Base-by-base conservation (phyloP, 2,888 invertebrate genomes). In the Plebejus argus region DNA sequence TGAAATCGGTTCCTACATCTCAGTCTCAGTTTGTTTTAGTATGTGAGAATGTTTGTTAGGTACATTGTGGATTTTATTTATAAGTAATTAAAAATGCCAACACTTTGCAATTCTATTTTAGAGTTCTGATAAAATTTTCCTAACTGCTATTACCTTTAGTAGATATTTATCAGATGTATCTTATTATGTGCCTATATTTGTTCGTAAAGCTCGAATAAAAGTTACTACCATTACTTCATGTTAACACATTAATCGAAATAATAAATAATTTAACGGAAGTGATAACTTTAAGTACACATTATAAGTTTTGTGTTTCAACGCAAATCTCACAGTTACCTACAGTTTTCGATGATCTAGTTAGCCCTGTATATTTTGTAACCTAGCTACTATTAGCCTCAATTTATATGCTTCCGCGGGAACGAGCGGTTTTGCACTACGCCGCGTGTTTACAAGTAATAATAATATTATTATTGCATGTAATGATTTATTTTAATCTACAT, bases 261-360 rank as follows among this genome's bases (percentile, higher is more conserved):
- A 28, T 66, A 33, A 28, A 33, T 66, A 12, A 66, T 66, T 18
- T 66, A 66, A 66, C 23, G 15, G 23, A 66, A 66, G 66, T 66
- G 12, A 28, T 66, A 66, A 28, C 15, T 33, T 66, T 28, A 66
- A 66, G 66, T 33, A 66, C 66, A 66, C 66, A 15, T 66, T 66
- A 28, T 28, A 66, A 66, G 66, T 66, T 71, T 71, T 39, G 28
- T 66, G 66, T 66, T 66, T 33, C 28, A 66, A 66, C 15, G 66
- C 28, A 28, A 66, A 66, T 66, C 28, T 28, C 66, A 28, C 66
- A 66, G 66, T 66, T 66, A 66, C 66, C 66, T 66, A 28, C 28
- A 66, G 66, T 66, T 66, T 33, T 18, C 28, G 28, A 23, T 66
- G 28, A 33, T 15, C 12, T 23, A 23, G 28, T 66, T 28, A 53